Conservation (phyloP, 2,888 invertebrate genomes). For the Neria commutata region DNA sequence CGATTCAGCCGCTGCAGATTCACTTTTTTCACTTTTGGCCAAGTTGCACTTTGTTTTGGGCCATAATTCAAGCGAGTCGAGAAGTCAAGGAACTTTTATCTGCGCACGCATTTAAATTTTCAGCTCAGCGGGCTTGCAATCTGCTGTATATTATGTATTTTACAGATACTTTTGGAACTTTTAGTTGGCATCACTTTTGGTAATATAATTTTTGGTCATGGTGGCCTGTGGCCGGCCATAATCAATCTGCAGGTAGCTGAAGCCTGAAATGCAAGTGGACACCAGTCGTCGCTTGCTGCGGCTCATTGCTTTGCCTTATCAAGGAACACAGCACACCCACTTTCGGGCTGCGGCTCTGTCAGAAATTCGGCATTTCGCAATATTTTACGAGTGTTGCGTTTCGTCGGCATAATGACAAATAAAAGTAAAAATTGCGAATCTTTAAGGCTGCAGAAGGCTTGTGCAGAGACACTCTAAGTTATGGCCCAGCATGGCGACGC, state of each 20-base stretch:
- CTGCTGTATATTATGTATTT: constrained; percentile 15
- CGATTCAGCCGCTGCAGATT: constrained; percentile 46
- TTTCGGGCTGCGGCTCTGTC: no score
- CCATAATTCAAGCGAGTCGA: constrained; percentile 40
- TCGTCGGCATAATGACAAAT: no score
- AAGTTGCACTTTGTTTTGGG: constrained; percentile 18
- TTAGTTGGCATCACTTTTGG: neutral
- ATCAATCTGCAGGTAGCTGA: constrained; percentile 52
- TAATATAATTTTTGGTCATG: constrained; percentile 22
- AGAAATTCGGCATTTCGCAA: no score
- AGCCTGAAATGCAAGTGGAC: constrained; percentile 52
- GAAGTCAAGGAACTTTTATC: constrained; percentile 41
- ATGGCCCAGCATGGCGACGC: no score
- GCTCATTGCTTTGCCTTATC: constrained; percentile 15
- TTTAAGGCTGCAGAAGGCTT: no score
- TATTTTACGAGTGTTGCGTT: no score
- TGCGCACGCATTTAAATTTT: constrained; percentile 33
- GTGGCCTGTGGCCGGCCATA: constrained; percentile 19
- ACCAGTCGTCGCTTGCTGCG: constrained; percentile 42
- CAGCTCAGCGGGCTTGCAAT: neutral
- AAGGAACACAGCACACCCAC: neutral
- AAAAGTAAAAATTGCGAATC: no score
- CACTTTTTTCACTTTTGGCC: constrained; percentile 43
- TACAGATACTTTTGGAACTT: constrained; percentile 26
- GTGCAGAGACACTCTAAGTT: no score